Base-by-base conservation (phyloP, 2,888 invertebrate genomes). In the Lamellibrachia satsuma region DNA sequence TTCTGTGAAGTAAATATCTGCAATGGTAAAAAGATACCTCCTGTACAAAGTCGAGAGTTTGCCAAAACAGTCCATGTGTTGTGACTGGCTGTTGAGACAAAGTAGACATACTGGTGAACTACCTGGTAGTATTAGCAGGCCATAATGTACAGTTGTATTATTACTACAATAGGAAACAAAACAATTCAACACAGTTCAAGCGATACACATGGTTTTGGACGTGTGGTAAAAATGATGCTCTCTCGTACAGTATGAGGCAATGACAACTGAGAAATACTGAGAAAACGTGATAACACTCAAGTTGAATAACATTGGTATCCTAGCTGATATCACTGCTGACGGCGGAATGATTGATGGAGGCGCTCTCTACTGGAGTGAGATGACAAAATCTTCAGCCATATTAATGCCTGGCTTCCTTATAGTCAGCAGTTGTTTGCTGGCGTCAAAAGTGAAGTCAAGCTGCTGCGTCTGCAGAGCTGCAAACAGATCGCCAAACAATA, bases 341-440 rank as follows among this genome's bases (percentile, higher is more conserved):
- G 11, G 75, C n/a, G 75, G 75, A 75, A 75, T 75, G 75, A 75
- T 75, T 75, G 75, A 3, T 15, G n/a, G 75, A 15, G 4, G 75
- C n/a, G 75, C 22, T n/a, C 75, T 22, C 75, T 75, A 93, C 22
- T 92, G 75, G n/a, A 93, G 57, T 75, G 90, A 57, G 91, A 98
- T 98, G 93, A 97, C 97, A 98, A 98, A 99, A 94, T 98, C 97
- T 94, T 98, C 97, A 55, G 97, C 97, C 97, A 99, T 98, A 95
- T 97, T 98, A 92, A 98, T 98, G 52, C 97, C 98, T 0, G 99
- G 99, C 95, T 99, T 99, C 94, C 99, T 97, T 27, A 99, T 97
- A 0, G 98, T 98, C 22, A 99, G 96, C 0, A 98, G 97, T 93
- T 96, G 94, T 92, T 97, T 97, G 93, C 97, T 97, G 27, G 98